Percentiles rank a stretch among this genome's conserved stretches.
phyloP scores from a whole-genome alignment of 2,113 vertebrate species.

The Salvelinus alpinus region DNA sequence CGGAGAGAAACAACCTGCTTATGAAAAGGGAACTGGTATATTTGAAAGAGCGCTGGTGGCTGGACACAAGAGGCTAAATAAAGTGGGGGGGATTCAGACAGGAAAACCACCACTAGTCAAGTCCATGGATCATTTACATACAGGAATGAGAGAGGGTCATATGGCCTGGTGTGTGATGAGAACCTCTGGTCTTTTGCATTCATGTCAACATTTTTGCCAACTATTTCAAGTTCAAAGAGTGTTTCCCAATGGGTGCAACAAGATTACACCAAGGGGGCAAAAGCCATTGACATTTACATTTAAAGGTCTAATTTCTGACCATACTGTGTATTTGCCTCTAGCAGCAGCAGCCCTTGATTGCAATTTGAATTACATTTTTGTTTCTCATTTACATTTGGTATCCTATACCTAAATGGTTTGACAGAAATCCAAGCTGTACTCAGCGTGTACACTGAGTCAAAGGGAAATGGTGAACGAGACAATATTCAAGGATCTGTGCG shows the following conservation, averaged over 20 bases:
- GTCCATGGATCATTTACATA: slow-evolving; percentile 10
- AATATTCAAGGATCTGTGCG: neutral
- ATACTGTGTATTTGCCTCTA: slow-evolving; percentile 10
- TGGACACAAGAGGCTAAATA: slow-evolving; percentile 13
- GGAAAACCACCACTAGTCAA: neutral
- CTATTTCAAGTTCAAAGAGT: neutral
- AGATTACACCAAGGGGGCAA: neutral
- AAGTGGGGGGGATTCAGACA: slow-evolving; percentile 3
- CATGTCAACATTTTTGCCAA: neutral
- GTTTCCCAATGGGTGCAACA: slow-evolving; percentile 11
- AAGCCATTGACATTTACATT: slow-evolving; percentile 7
- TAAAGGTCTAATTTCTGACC: slow-evolving; percentile 23
- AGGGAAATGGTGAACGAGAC: neutral
- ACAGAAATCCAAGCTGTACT: neutral
- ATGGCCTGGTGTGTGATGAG: neutral
- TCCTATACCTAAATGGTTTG: slow-evolving; percentile 6
- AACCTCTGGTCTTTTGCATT: neutral
- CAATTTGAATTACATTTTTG: slow-evolving; percentile 32
- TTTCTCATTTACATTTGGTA: slow-evolving; percentile 6
- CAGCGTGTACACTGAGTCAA: neutral
- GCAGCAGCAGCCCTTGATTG: slow-evolving; percentile 29
- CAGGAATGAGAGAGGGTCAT: neutral
- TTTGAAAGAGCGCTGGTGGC: slow-evolving; percentile 32
- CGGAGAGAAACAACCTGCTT: slow-evolving; percentile 31
- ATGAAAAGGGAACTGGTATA: slow-evolving; percentile 38